Evolutionary conservation across 2,888 invertebrate species (phyloP).

Genomic region (Hipparchia semele): DNA sequence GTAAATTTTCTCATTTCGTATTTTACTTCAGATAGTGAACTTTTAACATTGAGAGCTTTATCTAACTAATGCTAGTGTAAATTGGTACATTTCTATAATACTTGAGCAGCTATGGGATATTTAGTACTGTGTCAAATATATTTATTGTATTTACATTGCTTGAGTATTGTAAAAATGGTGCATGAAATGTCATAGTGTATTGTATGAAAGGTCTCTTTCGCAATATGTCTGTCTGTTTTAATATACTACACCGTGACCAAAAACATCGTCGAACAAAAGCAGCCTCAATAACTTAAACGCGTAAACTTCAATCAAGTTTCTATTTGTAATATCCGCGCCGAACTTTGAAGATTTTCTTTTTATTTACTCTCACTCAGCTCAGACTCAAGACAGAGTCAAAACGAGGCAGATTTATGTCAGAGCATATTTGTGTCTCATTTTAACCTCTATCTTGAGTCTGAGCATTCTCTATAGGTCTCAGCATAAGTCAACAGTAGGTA

Average conservation of each 20-base stretch:
- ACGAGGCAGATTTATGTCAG: no score
- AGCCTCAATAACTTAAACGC: no score
- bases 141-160: constrained; percentile 30
- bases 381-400: no score
- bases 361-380: no score
- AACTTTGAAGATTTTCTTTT: no score
- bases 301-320: no score
- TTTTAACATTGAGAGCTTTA: constrained; percentile 61
- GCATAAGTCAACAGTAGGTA: background rate
- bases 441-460: no score
- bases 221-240: background rate
- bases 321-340: no score
- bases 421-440: no score
- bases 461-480: no score
- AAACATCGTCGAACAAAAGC: no score
- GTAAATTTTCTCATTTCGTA: constrained; percentile 49
- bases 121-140: constrained; percentile 21
- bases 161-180: constrained; percentile 50
- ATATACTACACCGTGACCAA: background rate
- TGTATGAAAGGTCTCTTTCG: constrained; percentile 15
- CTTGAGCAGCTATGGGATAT: constrained; percentile 35
- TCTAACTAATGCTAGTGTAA: constrained; percentile 45
- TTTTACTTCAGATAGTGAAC: constrained; percentile 52
- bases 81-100: constrained; percentile 23
- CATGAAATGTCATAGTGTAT: constrained; percentile 58